phyloP scores from a whole-genome alignment of 2,113 vertebrate genomes.

The Psittacula cyanocephala region DNA sequence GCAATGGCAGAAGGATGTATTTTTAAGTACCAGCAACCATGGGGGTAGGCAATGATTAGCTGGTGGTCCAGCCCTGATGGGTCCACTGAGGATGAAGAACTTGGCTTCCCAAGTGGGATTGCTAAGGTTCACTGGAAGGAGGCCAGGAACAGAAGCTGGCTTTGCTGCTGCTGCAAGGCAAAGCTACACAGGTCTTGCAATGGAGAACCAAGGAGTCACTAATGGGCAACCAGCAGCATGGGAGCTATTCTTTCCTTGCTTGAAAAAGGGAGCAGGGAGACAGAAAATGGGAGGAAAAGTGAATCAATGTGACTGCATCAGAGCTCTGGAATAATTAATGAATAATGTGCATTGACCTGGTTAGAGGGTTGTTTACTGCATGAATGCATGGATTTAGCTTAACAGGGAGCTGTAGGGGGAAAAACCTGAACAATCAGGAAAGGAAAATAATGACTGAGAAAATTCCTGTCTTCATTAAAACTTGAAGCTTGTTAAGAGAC shows the following conservation, averaged over 20 bases:
- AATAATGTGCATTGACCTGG: constrained; percentile 14
- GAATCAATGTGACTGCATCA: not conserved
- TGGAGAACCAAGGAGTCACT: not conserved
- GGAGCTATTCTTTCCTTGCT: not conserved
- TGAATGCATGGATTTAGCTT: not conserved
- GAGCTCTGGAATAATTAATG: constrained; percentile 1
- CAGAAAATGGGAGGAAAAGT: not conserved
- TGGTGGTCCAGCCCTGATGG: not conserved
- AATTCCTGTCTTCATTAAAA: not conserved
- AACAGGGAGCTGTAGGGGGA: not conserved
- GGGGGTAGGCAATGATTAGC: not conserved
- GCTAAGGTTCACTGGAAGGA: not conserved
- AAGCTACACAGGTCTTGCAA: rapidly evolving
- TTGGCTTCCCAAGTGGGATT: not conserved
- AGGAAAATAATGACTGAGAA: not conserved
- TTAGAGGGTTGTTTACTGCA: not conserved
- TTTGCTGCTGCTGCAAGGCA: not conserved
- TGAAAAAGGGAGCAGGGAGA: not conserved
- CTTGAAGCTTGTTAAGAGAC: not conserved
- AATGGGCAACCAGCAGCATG: rapidly evolving
- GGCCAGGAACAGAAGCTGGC: not conserved
- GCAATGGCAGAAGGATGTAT: not conserved
- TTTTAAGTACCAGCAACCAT: not conserved
- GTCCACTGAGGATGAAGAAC: not conserved
- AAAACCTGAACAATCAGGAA: not conserved